phyloP scores from a whole-genome alignment of 2,888 invertebrate genomes.

The Nomada flava region DNA sequence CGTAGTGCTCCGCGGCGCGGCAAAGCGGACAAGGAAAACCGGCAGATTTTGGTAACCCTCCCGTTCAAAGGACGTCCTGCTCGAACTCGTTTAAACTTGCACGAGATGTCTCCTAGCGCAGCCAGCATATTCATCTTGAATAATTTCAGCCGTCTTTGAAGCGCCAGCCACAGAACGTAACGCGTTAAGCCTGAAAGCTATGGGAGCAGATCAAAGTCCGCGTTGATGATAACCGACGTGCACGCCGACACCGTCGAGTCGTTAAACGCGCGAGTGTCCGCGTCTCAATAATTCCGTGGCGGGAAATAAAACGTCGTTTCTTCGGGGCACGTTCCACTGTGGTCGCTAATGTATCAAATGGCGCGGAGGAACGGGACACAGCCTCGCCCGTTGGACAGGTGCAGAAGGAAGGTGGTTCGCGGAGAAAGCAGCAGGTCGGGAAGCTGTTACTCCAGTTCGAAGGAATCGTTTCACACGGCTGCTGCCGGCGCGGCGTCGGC shows the following conservation, averaged over 20 bases:
- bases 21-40: not conserved
- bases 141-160: slow-evolving; percentile 48
- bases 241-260: not conserved
- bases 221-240: slow-evolving; percentile 15
- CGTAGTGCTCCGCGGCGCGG: too few species aligned
- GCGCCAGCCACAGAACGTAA: not conserved
- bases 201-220: slow-evolving; percentile 35
- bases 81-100: slow-evolving; percentile 24
- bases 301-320: too few species aligned
- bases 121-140: slow-evolving; percentile 27
- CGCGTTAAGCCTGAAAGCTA: slow-evolving; percentile 43
- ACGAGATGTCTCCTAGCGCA: slow-evolving; percentile 22
- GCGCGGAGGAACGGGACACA: too few species aligned
- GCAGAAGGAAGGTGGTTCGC: not conserved
- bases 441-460: not conserved
- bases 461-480: not conserved
- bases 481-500: not conserved
- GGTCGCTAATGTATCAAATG: too few species aligned
- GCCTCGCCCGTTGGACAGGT: too few species aligned
- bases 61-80: slow-evolving; percentile 1
- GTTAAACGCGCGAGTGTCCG: slow-evolving; percentile 10
- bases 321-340: too few species aligned
- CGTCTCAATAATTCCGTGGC: too few species aligned
- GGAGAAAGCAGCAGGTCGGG: not conserved
- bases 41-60: not conserved